A percentile compares a stretch with the other conserved stretches of the same genome.
These are phyloP conservation scores for Larimichthys crocea DNA, from an alignment of 2,113 vertebrate species.

Conservation along the genomic window DNA sequence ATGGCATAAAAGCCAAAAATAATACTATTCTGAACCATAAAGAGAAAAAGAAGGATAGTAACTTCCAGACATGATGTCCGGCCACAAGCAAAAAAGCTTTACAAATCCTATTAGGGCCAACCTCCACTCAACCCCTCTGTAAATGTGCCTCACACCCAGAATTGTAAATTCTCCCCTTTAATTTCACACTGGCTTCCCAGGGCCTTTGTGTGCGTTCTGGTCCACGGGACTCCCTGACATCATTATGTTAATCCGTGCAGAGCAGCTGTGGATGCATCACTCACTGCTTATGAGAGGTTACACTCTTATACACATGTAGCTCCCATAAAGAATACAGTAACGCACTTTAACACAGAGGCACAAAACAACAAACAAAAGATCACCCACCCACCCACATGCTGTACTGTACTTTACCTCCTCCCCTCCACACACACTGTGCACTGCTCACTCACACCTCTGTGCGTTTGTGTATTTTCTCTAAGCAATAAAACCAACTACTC, in stretches of 20 bases:
- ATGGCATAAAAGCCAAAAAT: conserved; percentile 1
- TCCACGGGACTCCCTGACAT: conserved; percentile 72
- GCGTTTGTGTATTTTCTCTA: conserved; percentile 32
- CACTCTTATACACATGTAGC: conserved; percentile 26
- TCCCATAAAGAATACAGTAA: conserved; percentile 32
- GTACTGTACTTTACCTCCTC: neutral
- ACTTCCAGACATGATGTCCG: conserved; percentile 27
- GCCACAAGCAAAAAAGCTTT: conserved; percentile 60
- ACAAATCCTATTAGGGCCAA: conserved; percentile 73
- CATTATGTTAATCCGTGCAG: conserved; percentile 81
- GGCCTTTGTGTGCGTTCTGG: conserved; percentile 78
- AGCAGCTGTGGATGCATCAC: conserved; percentile 73
- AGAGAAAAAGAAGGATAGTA: conserved; percentile 33
- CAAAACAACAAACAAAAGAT: conserved; percentile 16
- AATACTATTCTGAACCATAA: neutral
- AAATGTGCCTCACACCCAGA: conserved; percentile 56
- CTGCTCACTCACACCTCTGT: conserved; percentile 11
- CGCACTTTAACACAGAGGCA: conserved; percentile 27
- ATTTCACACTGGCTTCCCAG: conserved; percentile 80
- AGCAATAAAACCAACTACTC: conserved; percentile 10
- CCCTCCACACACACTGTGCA: neutral
- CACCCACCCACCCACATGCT: neutral
- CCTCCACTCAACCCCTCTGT: conserved; percentile 30
- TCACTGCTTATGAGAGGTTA: conserved; percentile 56
- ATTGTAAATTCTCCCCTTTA: conserved; percentile 77